Conservation (phyloP, 2,113 vertebrate species). For the Cochlearius cochlearius region DNA sequence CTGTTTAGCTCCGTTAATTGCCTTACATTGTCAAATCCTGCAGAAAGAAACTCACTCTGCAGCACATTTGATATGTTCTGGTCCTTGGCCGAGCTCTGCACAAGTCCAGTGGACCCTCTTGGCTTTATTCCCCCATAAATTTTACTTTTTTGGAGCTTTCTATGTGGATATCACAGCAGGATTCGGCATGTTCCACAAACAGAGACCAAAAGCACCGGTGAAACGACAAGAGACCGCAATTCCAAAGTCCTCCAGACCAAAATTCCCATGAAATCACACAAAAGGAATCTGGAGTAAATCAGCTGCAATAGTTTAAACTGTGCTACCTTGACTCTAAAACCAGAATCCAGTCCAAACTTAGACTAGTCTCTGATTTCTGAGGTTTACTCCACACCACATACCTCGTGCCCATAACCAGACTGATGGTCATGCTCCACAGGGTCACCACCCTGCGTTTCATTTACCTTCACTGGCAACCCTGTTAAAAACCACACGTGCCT, state of each 20-base stretch:
- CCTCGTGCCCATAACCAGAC: background rate
- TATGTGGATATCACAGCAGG: background rate
- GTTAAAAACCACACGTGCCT: background rate
- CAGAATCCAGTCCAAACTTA: background rate
- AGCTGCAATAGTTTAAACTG: fast-evolving
- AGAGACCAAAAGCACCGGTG: background rate
- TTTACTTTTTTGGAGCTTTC: background rate
- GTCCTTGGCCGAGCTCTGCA: background rate
- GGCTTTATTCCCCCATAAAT: background rate
- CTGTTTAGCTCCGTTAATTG: background rate
- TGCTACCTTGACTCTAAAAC: background rate
- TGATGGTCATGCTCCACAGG: background rate
- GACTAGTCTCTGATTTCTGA: background rate
- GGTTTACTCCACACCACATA: background rate
- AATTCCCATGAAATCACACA: background rate
- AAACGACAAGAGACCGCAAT: fast-evolving
- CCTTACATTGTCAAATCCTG: background rate
- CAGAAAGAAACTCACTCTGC: background rate
- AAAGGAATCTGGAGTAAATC: background rate
- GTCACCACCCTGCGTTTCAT: background rate
- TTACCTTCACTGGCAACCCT: background rate
- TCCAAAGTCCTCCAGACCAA: background rate
- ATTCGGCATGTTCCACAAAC: fast-evolving
- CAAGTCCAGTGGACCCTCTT: background rate
- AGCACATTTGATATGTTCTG: background rate